Percentiles rank a stretch among this genome's conserved stretches.
Evolutionary conservation across 1,140 invertebrate species (phyloP).

Genomic region (Alviniconcha marisindica): DNA sequence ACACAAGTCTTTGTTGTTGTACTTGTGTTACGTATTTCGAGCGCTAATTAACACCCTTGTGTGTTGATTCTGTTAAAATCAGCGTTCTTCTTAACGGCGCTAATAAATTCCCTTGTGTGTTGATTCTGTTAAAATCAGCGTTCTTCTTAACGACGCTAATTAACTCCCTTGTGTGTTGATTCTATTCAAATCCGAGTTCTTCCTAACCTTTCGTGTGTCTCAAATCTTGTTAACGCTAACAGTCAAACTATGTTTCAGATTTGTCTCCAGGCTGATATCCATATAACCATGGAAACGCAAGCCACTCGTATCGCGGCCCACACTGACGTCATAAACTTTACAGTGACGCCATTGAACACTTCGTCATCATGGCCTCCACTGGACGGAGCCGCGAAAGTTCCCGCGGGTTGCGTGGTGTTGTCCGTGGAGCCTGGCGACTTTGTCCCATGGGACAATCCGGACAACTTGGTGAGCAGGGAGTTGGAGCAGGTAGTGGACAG

Average conservation of each 20-base stretch:
- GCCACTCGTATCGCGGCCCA: too few relatives aligned
- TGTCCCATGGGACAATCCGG: constrained; percentile 8
- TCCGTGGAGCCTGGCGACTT: neutral
- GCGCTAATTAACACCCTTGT: too few relatives aligned
- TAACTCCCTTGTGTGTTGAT: too few relatives aligned
- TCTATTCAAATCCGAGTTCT: too few relatives aligned
- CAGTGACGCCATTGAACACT: neutral
- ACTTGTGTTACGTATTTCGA: too few relatives aligned
- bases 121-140: too few relatives aligned
- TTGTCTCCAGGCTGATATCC: neutral
- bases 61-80: too few relatives aligned
- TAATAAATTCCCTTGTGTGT: too few relatives aligned
- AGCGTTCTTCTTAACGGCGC: too few relatives aligned
- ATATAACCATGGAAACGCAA: neutral
- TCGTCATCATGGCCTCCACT: neutral
- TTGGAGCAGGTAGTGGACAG: neutral
- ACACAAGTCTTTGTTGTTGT: too few relatives aligned
- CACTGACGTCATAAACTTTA: neutral
- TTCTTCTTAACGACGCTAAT: too few relatives aligned
- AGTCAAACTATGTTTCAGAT: neutral
- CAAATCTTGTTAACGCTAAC: neutral
- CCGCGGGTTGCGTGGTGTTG: constrained; percentile 6
- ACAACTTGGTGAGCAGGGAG: constrained; percentile 17
- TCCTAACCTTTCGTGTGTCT: neutral
- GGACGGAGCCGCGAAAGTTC: neutral